These are phyloP conservation scores for Himalopsyche kuldschensis DNA, from an alignment of 2,888 invertebrate species.

Conservation along the genomic window DNA sequence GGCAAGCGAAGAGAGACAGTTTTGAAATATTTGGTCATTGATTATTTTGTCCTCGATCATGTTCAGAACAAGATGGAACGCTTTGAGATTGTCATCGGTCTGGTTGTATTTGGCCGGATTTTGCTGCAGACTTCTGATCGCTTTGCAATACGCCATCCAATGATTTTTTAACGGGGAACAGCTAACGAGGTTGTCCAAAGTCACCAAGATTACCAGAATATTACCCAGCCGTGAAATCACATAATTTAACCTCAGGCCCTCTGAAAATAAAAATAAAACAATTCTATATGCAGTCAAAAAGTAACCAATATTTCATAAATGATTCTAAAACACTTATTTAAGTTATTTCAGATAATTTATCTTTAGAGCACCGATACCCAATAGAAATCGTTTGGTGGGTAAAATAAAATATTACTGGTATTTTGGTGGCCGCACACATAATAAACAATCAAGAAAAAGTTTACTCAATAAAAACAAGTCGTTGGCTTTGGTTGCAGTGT, in stretches of 20 bases:
- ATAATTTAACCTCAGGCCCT: constrained; percentile 55
- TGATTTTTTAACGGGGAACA: constrained; percentile 63
- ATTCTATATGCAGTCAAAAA: constrained; percentile 17
- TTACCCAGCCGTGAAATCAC: constrained; percentile 65
- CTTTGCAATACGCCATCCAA: constrained; percentile 78
- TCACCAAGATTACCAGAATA: constrained; percentile 65
- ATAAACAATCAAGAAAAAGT: no score
- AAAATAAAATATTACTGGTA: no score
- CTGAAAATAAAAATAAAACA: constrained; percentile 44
- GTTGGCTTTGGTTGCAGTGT: no score
- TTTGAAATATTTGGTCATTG: constrained; percentile 71
- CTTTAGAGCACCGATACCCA: no score
- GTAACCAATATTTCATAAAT: background rate
- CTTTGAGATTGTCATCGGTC: constrained; percentile 63
- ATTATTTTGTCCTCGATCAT: constrained; percentile 70
- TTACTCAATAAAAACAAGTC: no score
- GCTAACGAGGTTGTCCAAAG: constrained; percentile 69
- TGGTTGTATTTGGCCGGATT: constrained; percentile 65
- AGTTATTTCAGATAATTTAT: no score
- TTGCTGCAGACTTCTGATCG: constrained; percentile 68
- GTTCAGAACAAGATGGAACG: constrained; percentile 71
- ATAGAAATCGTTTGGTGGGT: no score
- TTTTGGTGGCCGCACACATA: no score
- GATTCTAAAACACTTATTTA: no score
- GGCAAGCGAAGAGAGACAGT: constrained; percentile 53